A percentile compares a stretch with the other conserved stretches of the same genome.
These are phyloP conservation scores for Uria aalge DNA, from an alignment of 2,113 vertebrate species.

Conservation along the genomic window DNA sequence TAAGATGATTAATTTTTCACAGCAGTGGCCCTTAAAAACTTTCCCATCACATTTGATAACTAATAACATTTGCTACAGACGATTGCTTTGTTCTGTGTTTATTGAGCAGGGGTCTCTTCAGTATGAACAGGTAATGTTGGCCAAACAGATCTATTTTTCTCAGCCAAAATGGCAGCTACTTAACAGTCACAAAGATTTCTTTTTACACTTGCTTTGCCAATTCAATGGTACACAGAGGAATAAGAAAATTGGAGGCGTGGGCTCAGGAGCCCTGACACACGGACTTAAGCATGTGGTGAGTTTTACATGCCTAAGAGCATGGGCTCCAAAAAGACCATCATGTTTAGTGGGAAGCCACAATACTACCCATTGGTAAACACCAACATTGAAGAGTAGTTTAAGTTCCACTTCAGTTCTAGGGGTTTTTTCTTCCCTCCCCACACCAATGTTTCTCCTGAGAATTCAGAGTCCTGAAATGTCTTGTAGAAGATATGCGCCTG, in stretches of 20 bases:
- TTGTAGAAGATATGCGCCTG: not conserved
- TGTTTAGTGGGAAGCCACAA: not conserved
- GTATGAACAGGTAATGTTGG: not conserved
- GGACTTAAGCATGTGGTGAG: not conserved
- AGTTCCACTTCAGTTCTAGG: not conserved
- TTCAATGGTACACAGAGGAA: not conserved
- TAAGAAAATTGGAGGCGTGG: not conserved
- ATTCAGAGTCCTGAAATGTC: not conserved
- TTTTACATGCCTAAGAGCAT: rapidly evolving
- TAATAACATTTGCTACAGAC: not conserved
- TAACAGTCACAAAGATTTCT: not conserved
- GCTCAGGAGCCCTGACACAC: not conserved
- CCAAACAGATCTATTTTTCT: not conserved
- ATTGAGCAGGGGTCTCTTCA: not conserved
- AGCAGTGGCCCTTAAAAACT: not conserved
- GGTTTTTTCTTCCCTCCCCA: rapidly evolving
- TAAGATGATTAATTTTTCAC: conserved; percentile 6
- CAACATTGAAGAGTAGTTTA: not conserved
- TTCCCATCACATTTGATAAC: not conserved
- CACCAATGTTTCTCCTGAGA: not conserved
- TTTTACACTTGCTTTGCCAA: not conserved
- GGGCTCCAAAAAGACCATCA: not conserved
- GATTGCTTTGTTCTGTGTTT: not conserved
- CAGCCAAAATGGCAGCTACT: not conserved
- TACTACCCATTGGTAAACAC: not conserved